These are phyloP conservation scores for Tenodera sinensis DNA, from an alignment of 2,888 invertebrate species.

Conservation along the genomic window DNA sequence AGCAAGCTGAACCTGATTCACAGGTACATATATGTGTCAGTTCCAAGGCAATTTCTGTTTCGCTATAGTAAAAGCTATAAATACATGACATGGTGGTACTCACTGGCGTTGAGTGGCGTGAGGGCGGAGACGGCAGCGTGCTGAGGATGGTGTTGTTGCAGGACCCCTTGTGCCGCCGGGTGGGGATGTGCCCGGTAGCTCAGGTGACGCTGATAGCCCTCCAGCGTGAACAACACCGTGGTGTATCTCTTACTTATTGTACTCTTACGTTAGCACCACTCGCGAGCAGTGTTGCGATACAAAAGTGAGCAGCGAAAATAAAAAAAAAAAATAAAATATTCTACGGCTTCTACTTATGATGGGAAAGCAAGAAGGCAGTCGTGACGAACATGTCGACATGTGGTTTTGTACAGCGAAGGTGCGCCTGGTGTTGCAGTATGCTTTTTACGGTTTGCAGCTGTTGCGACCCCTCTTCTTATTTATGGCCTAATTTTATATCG, in stretches of 20 bases:
- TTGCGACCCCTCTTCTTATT: neutral
- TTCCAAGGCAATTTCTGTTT: no score
- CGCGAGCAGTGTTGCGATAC: neutral
- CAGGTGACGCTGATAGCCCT: neutral
- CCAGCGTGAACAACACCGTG: neutral
- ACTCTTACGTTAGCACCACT: neutral
- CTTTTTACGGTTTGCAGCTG: neutral
- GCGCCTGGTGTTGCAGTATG: neutral
- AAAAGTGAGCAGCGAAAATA: neutral
- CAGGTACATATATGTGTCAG: no score
- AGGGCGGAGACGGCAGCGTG: neutral
- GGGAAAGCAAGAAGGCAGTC: neutral
- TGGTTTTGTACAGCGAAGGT: neutral
- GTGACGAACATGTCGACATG: neutral
- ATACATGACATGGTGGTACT: neutral
- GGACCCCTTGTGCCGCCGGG: neutral
- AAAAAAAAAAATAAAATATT: neutral
- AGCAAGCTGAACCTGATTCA: no score
- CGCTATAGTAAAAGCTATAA: no score
- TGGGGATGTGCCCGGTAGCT: neutral
- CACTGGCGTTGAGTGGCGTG: slow-evolving; percentile 20
- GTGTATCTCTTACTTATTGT: neutral
- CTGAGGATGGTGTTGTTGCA: slow-evolving; percentile 3
- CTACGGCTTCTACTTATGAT: neutral
- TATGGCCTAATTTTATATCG: neutral